Base-by-base conservation (phyloP, 1,140 invertebrate species). In the Sipha flava region DNA sequence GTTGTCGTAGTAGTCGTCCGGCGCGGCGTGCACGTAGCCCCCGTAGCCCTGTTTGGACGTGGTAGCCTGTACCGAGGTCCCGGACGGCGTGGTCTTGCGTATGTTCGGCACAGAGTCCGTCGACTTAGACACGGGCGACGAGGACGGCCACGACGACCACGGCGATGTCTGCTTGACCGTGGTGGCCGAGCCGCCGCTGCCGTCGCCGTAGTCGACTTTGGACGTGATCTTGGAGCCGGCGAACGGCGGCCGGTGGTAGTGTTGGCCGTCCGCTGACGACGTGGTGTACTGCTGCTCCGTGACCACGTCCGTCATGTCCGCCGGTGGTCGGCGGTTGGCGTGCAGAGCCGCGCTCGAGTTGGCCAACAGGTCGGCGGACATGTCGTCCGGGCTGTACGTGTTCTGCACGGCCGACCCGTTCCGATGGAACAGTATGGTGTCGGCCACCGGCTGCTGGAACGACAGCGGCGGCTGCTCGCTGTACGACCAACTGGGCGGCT, bases 371-470 rank as follows among this genome's bases (percentile, higher is more conserved):
- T 82, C 81, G 5, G 81, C 80, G 12, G 54, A 59, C 29, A 90
- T 87, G 80, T 91, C 90, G 81, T 89, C 90, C 0, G 90, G 89
- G 84, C 88, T 88, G 16, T 89, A 87, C 2, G 88, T 85, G 82
- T 91, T 89, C 49, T 87, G 83, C 6, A 86, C 87, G 73, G 84
- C 83, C 1, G 88, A 87, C 21, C 90, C 90, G 80, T 91, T 90
- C 82, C 88, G 86, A 82, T 91, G 88, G 0, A 90, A 80, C 0
- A 92, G 82, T 80, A 91, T 87, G 0, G 91, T 92, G 31, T 93
- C 91, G 6, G 90, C 88, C 12, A 85, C 84, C 40, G 86, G 87
- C 80, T 90, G 88, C 82, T 90, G 85, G 40, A 5, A 79, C 64
- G 37, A 62, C 62, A 49, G 37, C 64, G 66, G 72, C 10, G 31